Conservation (phyloP, 2,797 vertebrate species). For the Manis javanica region DNA sequence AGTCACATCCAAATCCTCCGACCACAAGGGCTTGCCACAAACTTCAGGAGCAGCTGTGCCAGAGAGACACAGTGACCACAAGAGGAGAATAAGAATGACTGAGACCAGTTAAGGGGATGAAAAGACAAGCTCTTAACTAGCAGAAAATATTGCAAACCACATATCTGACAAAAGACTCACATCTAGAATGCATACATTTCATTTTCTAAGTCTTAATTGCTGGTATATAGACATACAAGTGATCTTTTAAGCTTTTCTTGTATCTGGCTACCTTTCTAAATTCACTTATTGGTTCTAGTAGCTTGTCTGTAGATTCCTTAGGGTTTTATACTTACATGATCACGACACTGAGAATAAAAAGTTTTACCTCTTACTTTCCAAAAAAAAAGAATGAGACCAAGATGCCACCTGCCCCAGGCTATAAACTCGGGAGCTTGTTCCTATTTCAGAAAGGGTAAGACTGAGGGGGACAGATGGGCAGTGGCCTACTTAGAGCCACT, state of each 20-base stretch:
- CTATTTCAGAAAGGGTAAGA: background rate
- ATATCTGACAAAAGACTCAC: background rate
- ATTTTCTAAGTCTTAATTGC: background rate
- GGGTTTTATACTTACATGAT: background rate
- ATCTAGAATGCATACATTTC: background rate
- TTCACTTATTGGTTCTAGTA: background rate
- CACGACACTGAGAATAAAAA: background rate
- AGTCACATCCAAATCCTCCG: background rate
- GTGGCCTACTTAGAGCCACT: background rate
- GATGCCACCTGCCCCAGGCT: background rate
- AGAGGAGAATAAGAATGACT: background rate
- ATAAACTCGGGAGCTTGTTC: background rate
- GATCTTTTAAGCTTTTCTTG: background rate
- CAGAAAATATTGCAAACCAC: background rate
- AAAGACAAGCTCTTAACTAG: background rate
- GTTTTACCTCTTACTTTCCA: background rate
- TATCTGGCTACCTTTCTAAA: background rate
- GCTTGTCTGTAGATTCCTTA: background rate
- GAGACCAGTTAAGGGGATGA: background rate
- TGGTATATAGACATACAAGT: background rate
- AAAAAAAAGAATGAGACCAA: background rate
- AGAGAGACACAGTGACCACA: background rate
- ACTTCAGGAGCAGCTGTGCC: slow-evolving; percentile 39
- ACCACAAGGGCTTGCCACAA: slow-evolving; percentile 72
- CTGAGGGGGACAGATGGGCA: background rate